Base-by-base conservation (phyloP, 2,888 invertebrate species). In the Pycnomerus fuliginosus region DNA sequence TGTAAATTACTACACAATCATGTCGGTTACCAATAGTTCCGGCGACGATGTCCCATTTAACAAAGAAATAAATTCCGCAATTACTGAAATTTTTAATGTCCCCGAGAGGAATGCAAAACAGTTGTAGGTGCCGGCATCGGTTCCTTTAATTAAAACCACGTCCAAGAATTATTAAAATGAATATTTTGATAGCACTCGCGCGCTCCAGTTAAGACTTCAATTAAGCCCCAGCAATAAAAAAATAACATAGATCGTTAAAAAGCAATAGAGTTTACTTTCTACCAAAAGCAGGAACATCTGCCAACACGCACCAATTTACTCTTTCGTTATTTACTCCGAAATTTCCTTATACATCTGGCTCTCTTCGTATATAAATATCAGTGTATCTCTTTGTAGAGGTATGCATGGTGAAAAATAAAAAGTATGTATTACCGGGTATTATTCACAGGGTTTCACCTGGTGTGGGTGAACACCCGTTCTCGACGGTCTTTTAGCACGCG, bases 251-350 rank as follows among this genome's bases (percentile, higher is more conserved):
- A 40, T 40, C 40, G 40, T 40, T 33, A 40, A 40, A 40, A 40
- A 40, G 40, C 32, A 40, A 40, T 40, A 41, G 35, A 35, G 41
- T 41, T 34, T 41, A 41, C 41, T 41, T 41, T 41, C 41, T 34
- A 33, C 32, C n/a, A 16, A 14, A 36, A 20, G 13, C n/a, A 8
- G 24, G 25, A 41, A 34, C 41, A 41, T 41, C 41, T 41, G 41
- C 41, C 29, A 14, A 16, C 15, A 36, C 30, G 24, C 32, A n/a
- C 39, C 34, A 34, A 41, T 41, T 41, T 41, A 41, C 41, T 41
- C 41, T 41, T 41, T 41, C 29, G 41, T 34, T 40, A 40, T 40
- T 41, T 41, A 41, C 41, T 29, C 34, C 34, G 34, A 41, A 41
- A 34, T 28, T 34, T 34, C 20, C 15, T 15, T 15, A 17, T 27